Evolutionary conservation across 2,797 vertebrate genomes (phyloP).

Genomic region (Hoplostethus mediterraneus): DNA sequence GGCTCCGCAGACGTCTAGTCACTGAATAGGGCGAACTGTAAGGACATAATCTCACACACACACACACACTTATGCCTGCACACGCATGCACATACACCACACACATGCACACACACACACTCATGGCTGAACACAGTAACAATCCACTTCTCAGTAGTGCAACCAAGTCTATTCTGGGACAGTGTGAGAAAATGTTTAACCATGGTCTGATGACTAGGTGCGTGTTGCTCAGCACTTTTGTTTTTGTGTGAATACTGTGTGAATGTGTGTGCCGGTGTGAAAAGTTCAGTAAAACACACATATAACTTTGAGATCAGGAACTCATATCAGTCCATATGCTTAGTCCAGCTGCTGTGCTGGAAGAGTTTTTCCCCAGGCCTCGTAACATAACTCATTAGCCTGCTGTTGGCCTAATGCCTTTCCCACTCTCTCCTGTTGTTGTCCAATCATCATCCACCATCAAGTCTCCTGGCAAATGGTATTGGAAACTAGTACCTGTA

Average conservation of each 20-base stretch:
- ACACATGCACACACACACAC: slow-evolving; percentile 9
- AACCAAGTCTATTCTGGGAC: slow-evolving; percentile 65
- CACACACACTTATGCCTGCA: slow-evolving; percentile 7
- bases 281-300: not conserved
- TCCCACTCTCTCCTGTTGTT: slow-evolving; percentile 72
- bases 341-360: not conserved
- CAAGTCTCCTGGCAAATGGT: slow-evolving; percentile 97
- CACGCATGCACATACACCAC: not conserved
- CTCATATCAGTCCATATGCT: not conserved
- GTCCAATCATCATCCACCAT: slow-evolving; percentile 67
- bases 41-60: slow-evolving; percentile 48
- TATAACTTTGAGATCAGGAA: not conserved
- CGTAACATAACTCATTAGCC: not conserved
- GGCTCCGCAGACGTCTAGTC: slow-evolving; percentile 62
- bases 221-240: slow-evolving; percentile 11
- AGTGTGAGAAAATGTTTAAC: slow-evolving; percentile 57
- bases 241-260: slow-evolving; percentile 32
- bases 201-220: slow-evolving; percentile 63
- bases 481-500: slow-evolving; percentile 98
- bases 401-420: slow-evolving; percentile 61
- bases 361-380: not conserved
- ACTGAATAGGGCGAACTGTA: slow-evolving; percentile 31
- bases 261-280: slow-evolving; percentile 24
- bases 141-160: slow-evolving; percentile 54
- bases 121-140: slow-evolving; percentile 33